Evolutionary conservation across 2,113 vertebrate genomes (phyloP), one percentile per base, ranked within the genome.

Genomic region (Misgurnus anguillicaudatus): DNA sequence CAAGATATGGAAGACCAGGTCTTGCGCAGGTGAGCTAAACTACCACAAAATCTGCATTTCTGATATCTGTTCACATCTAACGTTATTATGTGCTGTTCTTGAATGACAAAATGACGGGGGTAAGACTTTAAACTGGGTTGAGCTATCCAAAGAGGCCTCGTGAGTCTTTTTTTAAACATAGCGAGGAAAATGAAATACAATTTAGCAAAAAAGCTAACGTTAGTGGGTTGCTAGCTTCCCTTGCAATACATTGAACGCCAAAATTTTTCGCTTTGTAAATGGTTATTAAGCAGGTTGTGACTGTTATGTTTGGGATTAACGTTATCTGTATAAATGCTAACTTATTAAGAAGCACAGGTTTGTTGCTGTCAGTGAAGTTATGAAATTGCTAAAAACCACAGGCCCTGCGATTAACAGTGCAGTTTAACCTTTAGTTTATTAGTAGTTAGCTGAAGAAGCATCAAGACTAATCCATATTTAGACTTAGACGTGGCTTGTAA

Each of bases 1-100:
- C 64, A 98, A 98, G 92, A 98, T 98, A 89, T 98, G 97, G 97
- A 98, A 97, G 89, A 95, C 86, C 92, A 95, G 97, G 85, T 98
- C 96, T 14, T 98, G 97, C 91, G 95, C 97, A 78, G 97, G 97
- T 98, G 89, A 90, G 93, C 60, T 17, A 4, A 62, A 9, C 11
- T 19, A 16, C 31, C 17, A 64, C 45, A 39, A 38, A 62, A 48
- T 9, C 16, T 2, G 13, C 38, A 47, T 47, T 17, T 9, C n/a
- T 61, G 13, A 17, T 45, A 36, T 7, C 24, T 47, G 2, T 16
- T 51, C n/a, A 19, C 4, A 45, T 19, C 10, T 2, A 4, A 4
- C 6, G 8, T n/a, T 4, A 9, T 60, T 16, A 19, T 10, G n/a
- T 14, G 57, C n/a, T 62, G 14, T 62, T 74, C 21, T 13, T 4